phyloP scores from a whole-genome alignment of 2,888 invertebrate genomes.

The Baronia brevicornis region DNA sequence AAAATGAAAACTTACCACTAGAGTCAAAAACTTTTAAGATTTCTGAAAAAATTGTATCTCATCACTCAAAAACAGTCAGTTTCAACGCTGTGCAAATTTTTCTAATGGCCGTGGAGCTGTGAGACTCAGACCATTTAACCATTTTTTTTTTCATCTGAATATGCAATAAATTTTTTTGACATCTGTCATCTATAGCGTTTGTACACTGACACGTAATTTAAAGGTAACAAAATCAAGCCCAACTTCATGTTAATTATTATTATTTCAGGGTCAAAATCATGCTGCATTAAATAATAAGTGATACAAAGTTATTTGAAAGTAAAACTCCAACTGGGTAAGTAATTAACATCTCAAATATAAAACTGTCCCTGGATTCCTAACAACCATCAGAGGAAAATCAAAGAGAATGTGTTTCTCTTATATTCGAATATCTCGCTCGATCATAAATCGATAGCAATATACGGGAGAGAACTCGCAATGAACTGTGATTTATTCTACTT shows the following conservation, averaged over 20 bases:
- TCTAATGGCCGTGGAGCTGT: no score
- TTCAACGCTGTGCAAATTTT: no score
- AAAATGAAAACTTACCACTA: no score
- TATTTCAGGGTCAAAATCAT: slow-evolving; percentile 41
- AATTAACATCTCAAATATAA: slow-evolving; percentile 59
- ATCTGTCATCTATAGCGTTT: slow-evolving; percentile 29
- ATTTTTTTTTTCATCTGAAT: no score
- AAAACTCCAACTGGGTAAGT: slow-evolving; percentile 44
- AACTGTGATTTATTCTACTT: slow-evolving; percentile 35
- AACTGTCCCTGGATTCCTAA: slow-evolving; percentile 45
- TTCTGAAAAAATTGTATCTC: no score
- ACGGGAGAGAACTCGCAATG: slow-evolving; percentile 30
- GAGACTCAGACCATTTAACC: no score
- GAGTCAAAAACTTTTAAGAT: no score
- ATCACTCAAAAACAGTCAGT: no score
- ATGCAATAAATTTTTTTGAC: slow-evolving; percentile 17
- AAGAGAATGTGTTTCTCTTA: slow-evolving; percentile 32
- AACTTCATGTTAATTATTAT: slow-evolving; percentile 54
- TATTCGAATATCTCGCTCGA: slow-evolving; percentile 31
- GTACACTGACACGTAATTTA: slow-evolving; percentile 44
- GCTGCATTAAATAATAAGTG: slow-evolving; percentile 48
- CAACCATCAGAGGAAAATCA: slow-evolving; percentile 36
- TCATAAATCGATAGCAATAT: slow-evolving; percentile 17
- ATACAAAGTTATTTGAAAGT: slow-evolving; percentile 51
- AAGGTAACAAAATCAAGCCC: slow-evolving; percentile 47